Percentiles rank a stretch among this genome's conserved stretches.
Conservation (phyloP, 1,140 invertebrate genomes). For the Eupristina koningsbergeri region DNA sequence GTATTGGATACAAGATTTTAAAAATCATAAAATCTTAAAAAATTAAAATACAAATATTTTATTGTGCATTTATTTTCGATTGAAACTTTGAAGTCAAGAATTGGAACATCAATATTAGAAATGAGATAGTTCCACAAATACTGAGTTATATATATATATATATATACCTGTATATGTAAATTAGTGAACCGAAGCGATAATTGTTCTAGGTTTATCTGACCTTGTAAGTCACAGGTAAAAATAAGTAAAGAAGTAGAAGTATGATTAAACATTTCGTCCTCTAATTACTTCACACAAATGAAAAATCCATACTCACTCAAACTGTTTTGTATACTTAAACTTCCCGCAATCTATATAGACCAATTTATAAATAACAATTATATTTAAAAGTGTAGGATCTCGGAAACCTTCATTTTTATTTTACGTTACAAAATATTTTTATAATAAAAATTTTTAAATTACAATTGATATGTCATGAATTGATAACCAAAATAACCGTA, state of each 20-base stretch:
- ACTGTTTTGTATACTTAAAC: not conserved
- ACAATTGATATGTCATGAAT: too few species aligned
- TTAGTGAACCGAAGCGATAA: constrained; percentile 1
- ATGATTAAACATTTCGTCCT: not conserved
- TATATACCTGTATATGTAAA: not conserved
- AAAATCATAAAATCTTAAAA: not conserved
- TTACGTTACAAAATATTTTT: too few species aligned
- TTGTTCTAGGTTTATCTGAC: not conserved
- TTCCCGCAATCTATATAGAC: not conserved
- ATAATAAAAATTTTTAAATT: too few species aligned
- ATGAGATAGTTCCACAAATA: not conserved
- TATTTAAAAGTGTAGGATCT: not conserved
- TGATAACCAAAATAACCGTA: too few species aligned
- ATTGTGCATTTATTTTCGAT: not conserved
- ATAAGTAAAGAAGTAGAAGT: not conserved
- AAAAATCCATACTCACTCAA: not conserved
- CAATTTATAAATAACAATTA: not conserved
- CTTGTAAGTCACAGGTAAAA: constrained; percentile 5
- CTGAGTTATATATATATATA: too few species aligned
- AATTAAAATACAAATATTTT: not conserved
- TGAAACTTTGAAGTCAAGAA: not conserved
- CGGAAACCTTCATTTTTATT: too few species aligned
- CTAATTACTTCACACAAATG: constrained; percentile 1
- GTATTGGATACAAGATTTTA: not conserved
- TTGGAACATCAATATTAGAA: not conserved